phyloP scores from a whole-genome alignment of 2,113 vertebrate genomes.

The Pelecanus crispus region DNA sequence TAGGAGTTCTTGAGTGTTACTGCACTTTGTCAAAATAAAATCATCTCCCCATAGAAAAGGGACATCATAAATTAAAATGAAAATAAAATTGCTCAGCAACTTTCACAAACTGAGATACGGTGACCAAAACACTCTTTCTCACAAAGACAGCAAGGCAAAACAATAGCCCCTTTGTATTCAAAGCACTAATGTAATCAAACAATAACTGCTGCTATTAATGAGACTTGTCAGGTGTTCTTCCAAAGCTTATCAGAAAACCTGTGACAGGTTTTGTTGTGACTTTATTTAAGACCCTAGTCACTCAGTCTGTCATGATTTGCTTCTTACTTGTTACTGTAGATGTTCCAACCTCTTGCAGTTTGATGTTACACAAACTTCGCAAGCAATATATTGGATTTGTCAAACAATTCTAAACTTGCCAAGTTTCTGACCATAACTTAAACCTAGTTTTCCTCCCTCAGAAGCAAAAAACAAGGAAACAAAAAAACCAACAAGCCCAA shows the following conservation, averaged over 20 bases:
- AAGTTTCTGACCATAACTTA: not conserved
- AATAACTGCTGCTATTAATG: conserved; percentile 5
- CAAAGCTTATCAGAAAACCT: conserved; percentile 18
- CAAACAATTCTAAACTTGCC: not conserved
- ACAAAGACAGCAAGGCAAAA: not conserved
- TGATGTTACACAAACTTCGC: conserved; percentile 2
- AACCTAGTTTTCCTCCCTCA: not conserved
- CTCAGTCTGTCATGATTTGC: conserved; percentile 10
- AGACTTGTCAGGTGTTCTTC: conserved; percentile 46
- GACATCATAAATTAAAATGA: not conserved
- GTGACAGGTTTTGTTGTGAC: conserved; percentile 31
- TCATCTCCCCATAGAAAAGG: not conserved
- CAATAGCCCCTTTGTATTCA: not conserved
- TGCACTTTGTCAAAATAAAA: conserved; percentile 37
- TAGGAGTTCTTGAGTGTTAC: not conserved
- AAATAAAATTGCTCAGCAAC: not conserved
- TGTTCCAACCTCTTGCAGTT: conserved; percentile 2
- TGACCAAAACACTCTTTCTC: not conserved
- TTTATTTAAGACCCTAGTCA: conserved; percentile 20
- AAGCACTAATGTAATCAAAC: not conserved
- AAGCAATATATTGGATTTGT: not conserved
- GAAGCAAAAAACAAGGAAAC: not conserved
- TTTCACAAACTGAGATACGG: not conserved
- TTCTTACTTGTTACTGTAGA: not conserved
- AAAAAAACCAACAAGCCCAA: not conserved